phyloP scores from a whole-genome alignment of 2,113 vertebrate species.

The Nesoenas mayeri region DNA sequence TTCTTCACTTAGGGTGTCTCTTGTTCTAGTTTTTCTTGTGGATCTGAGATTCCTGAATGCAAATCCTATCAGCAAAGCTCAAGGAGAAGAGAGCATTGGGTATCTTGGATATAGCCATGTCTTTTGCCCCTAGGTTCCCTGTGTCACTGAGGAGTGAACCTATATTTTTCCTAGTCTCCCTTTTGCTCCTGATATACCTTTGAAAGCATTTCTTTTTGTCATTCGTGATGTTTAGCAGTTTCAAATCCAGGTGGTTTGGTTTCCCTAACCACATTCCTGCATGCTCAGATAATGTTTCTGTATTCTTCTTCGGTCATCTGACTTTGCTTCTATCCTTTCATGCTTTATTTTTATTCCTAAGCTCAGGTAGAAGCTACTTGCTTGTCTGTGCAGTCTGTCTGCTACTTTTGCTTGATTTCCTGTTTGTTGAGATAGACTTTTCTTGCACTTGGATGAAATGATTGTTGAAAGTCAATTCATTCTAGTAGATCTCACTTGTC shows the following conservation, averaged over 20 bases:
- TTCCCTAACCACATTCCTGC: too few relatives aligned
- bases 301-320: too few relatives aligned
- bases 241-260: too few relatives aligned
- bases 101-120: neutral
- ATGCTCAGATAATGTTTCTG: too few relatives aligned
- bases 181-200: neutral
- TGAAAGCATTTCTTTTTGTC: too few relatives aligned
- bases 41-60: neutral
- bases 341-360: too few relatives aligned
- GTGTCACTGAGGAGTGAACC: neutral
- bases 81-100: neutral
- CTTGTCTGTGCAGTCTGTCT: too few relatives aligned
- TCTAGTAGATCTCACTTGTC: neutral
- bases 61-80: neutral
- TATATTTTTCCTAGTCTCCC: neutral
- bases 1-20: neutral
- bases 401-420: too few relatives aligned
- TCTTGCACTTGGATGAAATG: neutral
- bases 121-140: neutral
- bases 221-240: too few relatives aligned
- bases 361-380: too few relatives aligned
- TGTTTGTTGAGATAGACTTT: too few relatives aligned
- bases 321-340: too few relatives aligned
- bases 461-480: neutral
- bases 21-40: neutral